Evolutionary conservation across 2,888 invertebrate genomes (phyloP).

Genomic region (Beris morrisii): DNA sequence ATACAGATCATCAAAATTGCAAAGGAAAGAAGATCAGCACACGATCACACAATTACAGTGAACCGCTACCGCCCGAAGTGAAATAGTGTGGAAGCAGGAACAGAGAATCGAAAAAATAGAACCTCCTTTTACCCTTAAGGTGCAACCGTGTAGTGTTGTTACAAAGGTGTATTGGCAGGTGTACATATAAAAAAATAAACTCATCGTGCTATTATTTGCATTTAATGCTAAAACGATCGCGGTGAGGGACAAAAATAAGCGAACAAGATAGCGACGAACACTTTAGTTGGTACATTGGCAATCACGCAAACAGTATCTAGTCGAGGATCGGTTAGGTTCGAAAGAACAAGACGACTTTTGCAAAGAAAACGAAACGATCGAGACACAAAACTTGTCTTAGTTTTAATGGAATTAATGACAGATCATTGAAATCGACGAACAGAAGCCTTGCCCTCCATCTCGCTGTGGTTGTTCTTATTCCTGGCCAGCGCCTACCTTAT

Average conservation of each 20-base stretch:
- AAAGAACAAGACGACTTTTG: too few species aligned
- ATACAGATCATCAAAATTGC: conserved; percentile 14
- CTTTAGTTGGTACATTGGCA: conserved; percentile 5
- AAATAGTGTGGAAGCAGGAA: conserved; percentile 7
- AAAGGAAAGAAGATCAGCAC: conserved; percentile 8
- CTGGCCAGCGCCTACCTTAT: background rate
- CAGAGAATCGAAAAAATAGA: conserved; percentile 7
- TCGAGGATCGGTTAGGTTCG: background rate
- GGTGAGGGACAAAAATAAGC: too few species aligned
- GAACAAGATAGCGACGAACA: too few species aligned
- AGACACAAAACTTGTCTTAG: too few species aligned
- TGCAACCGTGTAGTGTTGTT: background rate
- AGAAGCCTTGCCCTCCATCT: background rate
- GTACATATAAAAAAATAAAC: background rate
- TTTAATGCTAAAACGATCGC: too few species aligned
- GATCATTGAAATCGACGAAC: background rate
- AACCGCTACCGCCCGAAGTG: conserved; percentile 16
- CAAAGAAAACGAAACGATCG: too few species aligned
- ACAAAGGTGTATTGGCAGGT: conserved; percentile 20
- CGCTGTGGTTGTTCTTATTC: background rate
- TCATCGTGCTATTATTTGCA: too few species aligned
- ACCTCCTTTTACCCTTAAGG: background rate
- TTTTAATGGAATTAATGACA: too few species aligned
- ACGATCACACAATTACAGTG: conserved; percentile 25
- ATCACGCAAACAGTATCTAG: conserved; percentile 31